Percentiles rank a stretch among this genome's conserved stretches.
Conservation (phyloP, 2,888 invertebrate genomes). For the Acleris sparsana region DNA sequence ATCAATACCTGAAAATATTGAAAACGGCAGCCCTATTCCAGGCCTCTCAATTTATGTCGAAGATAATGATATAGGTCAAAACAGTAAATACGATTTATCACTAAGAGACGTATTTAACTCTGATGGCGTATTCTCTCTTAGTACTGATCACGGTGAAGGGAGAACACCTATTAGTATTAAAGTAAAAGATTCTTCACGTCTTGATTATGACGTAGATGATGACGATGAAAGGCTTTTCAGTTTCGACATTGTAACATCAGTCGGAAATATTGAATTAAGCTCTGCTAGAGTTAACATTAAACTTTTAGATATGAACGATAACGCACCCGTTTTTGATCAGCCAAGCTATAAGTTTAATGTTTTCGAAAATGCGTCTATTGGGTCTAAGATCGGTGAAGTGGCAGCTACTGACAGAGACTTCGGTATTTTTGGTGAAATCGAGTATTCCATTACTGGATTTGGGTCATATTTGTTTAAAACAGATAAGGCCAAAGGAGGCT, state of each 20-base stretch:
- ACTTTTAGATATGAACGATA: slow-evolving; percentile 91
- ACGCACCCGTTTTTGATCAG: slow-evolving; percentile 87
- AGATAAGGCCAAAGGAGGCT: slow-evolving; percentile 85
- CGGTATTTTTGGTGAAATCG: slow-evolving; percentile 87
- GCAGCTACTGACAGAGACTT: slow-evolving; percentile 89
- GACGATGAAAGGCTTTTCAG: slow-evolving; percentile 82
- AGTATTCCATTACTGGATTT: slow-evolving; percentile 90
- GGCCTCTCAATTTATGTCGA: slow-evolving; percentile 89
- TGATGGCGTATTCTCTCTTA: slow-evolving; percentile 85
- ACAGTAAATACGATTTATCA: slow-evolving; percentile 87
- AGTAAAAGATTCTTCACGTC: slow-evolving; percentile 85
- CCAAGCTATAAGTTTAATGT: slow-evolving; percentile 86
- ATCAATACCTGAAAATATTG: slow-evolving; percentile 90
- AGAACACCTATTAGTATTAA: slow-evolving; percentile 89
- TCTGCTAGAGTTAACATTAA: slow-evolving; percentile 85
- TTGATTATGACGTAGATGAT: slow-evolving; percentile 89
- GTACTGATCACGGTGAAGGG: slow-evolving; percentile 87
- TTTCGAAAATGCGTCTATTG: slow-evolving; percentile 85
- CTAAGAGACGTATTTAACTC: slow-evolving; percentile 85
- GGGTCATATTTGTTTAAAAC: slow-evolving; percentile 90
- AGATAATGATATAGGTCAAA: slow-evolving; percentile 89
- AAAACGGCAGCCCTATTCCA: slow-evolving; percentile 86
- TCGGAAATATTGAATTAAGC: slow-evolving; percentile 82
- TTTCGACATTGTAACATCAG: slow-evolving; percentile 87
- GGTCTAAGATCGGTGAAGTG: slow-evolving; percentile 85